Evolutionary conservation across 2,888 invertebrate species (phyloP).

Genomic region (Macrophya annulata): DNA sequence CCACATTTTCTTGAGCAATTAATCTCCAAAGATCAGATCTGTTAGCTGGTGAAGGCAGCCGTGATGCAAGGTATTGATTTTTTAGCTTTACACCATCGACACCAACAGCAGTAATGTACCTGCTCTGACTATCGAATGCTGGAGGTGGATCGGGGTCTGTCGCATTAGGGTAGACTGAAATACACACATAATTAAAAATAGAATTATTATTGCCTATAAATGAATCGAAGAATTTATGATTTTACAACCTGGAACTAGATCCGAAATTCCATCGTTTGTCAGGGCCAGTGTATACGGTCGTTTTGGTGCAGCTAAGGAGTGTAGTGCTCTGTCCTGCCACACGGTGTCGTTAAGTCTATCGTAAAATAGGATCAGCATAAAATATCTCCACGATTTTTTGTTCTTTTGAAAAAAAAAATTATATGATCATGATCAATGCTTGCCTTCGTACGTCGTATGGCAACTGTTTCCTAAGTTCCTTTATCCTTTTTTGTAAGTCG

Average conservation of each 20-base stretch:
- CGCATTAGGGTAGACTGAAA: background rate
- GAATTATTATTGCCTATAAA: background rate
- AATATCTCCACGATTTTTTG: background rate
- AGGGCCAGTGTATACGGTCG: conserved; percentile 65
- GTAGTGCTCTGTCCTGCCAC: conserved; percentile 79
- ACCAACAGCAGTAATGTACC: conserved; percentile 79
- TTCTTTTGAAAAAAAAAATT: background rate
- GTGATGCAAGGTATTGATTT: conserved; percentile 79
- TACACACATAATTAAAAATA: background rate
- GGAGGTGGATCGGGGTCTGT: background rate
- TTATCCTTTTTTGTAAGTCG: conserved; percentile 68
- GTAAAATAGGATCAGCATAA: background rate
- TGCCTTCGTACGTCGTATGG: conserved; percentile 73
- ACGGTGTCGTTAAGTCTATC: conserved; percentile 72
- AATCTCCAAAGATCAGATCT: conserved; percentile 80
- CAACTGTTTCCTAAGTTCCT: conserved; percentile 69
- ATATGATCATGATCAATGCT: conserved; percentile 55
- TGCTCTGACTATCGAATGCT: conserved; percentile 66
- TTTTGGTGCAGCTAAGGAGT: conserved; percentile 62
- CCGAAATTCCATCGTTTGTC: conserved; percentile 76
- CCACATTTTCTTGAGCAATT: conserved; percentile 75
- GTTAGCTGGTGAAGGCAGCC: conserved; percentile 79
- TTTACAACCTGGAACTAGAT: conserved; percentile 75
- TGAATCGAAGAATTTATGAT: background rate
- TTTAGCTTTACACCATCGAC: conserved; percentile 77